These are phyloP conservation scores for Amphibalanus amphitrite DNA, from an alignment of 1,140 invertebrate species.

Conservation along the genomic window DNA sequence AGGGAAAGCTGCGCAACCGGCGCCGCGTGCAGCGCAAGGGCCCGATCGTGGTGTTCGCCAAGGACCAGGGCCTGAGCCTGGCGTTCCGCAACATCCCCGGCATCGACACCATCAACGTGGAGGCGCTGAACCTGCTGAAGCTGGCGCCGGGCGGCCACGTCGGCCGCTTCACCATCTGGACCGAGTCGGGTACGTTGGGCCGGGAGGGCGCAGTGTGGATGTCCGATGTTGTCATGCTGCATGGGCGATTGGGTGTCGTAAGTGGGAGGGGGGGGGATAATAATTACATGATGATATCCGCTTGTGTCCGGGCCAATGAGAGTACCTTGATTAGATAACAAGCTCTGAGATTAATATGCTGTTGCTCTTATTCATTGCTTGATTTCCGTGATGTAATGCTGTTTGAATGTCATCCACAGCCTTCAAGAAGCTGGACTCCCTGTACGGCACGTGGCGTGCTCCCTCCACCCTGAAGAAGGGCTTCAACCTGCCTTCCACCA, in stretches of 20 bases:
- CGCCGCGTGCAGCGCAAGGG: conserved; percentile 87
- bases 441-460: conserved; percentile 91
- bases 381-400: no score
- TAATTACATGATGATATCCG: background rate
- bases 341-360: background rate
- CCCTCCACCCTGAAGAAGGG: conserved; percentile 72
- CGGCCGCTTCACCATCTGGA: conserved; percentile 97
- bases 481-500: conserved; percentile 87
- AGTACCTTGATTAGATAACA: background rate
- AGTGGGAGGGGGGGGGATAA: no score
- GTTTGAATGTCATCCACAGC: conserved; percentile 44
- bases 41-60: conserved; percentile 84
- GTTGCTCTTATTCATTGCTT: no score
- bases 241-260: no score
- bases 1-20: conserved; percentile 98
- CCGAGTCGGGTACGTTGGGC: conserved; percentile 62
- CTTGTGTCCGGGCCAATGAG: background rate
- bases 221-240: no score
- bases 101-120: conserved; percentile 80
- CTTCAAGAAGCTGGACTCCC: conserved; percentile 68
- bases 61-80: conserved; percentile 81
- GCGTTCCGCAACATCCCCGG: conserved; percentile 99
- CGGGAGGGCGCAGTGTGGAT: no score
- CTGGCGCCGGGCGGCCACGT: conserved; percentile 95
- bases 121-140: conserved; percentile 85